A percentile compares a stretch with the other conserved stretches of the same genome.
Evolutionary conservation across 1,140 invertebrate genomes (phyloP).

Genomic region (Condylostylus longicornis): DNA sequence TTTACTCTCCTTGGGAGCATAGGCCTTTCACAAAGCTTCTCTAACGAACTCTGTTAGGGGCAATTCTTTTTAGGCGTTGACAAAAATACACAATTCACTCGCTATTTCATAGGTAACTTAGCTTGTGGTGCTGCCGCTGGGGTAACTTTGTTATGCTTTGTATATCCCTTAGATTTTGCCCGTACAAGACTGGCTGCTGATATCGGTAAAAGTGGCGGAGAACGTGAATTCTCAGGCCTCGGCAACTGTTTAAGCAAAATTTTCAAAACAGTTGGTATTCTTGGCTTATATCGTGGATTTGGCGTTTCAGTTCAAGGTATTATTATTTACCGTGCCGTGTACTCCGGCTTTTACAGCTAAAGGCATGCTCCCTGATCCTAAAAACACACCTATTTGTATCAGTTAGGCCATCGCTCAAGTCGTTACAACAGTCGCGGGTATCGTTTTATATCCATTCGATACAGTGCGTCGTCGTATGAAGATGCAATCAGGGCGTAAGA

Average conservation of each 20-base stretch:
- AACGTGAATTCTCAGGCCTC: conserved; percentile 73
- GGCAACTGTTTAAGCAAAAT: conserved; percentile 74
- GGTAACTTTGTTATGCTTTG: conserved; percentile 80
- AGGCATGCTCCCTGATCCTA: conserved; percentile 67
- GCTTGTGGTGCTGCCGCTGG: conserved; percentile 88
- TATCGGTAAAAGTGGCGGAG: conserved; percentile 57
- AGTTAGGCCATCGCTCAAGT: conserved; percentile 36
- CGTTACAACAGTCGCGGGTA: conserved; percentile 72
- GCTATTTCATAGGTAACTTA: conserved; percentile 70
- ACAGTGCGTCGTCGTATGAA: conserved; percentile 85
- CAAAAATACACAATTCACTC: conserved; percentile 72
- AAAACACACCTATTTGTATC: conserved; percentile 53
- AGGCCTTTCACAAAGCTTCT: no score
- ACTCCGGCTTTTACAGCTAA: conserved; percentile 85
- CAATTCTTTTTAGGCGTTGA: no score
- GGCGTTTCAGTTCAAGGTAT: conserved; percentile 81
- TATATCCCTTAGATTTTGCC: conserved; percentile 89
- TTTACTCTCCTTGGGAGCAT: no score
- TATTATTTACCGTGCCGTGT: conserved; percentile 74
- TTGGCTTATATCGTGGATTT: conserved; percentile 82
- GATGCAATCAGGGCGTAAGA: conserved; percentile 69
- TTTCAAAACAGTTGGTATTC: conserved; percentile 67
- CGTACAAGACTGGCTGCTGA: conserved; percentile 71
- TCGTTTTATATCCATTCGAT: conserved; percentile 85
- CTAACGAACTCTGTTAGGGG: no score